phyloP scores from a whole-genome alignment of 1,140 invertebrate genomes.

The Megalopta genalis region DNA sequence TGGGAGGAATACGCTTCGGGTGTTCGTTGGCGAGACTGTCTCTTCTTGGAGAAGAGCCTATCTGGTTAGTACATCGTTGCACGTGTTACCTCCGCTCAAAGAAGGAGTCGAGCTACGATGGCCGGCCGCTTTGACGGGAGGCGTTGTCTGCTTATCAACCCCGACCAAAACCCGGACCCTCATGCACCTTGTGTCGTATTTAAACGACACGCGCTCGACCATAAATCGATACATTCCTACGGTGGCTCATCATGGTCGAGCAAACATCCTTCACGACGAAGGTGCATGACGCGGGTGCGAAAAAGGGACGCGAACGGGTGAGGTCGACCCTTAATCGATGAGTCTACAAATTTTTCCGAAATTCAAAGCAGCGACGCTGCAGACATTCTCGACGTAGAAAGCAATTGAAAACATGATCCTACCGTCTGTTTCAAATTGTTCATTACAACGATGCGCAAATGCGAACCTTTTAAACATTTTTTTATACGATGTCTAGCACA shows the following conservation, averaged over 20 bases:
- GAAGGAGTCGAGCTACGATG: neutral
- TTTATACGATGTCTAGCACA: no score
- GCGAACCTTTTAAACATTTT: no score
- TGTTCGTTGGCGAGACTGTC: no score
- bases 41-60: neutral
- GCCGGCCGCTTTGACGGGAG: constrained; percentile 20
- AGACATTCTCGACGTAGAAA: no score
- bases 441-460: no score
- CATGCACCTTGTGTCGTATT: constrained; percentile 12
- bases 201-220: constrained; percentile 30
- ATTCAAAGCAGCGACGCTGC: no score
- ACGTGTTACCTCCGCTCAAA: neutral
- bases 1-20: no score
- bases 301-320: neutral
- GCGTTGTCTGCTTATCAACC: constrained; percentile 42
- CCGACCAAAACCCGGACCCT: constrained; percentile 9
- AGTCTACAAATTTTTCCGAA: no score
- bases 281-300: neutral
- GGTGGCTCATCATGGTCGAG: neutral
- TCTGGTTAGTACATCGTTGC: neutral
- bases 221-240: constrained; percentile 38
- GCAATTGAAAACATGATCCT: no score
- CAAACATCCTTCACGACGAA: neutral
- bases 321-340: no score
- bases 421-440: no score